Evolutionary conservation across 2,888 invertebrate species (phyloP).

Genomic region (Timema podura): DNA sequence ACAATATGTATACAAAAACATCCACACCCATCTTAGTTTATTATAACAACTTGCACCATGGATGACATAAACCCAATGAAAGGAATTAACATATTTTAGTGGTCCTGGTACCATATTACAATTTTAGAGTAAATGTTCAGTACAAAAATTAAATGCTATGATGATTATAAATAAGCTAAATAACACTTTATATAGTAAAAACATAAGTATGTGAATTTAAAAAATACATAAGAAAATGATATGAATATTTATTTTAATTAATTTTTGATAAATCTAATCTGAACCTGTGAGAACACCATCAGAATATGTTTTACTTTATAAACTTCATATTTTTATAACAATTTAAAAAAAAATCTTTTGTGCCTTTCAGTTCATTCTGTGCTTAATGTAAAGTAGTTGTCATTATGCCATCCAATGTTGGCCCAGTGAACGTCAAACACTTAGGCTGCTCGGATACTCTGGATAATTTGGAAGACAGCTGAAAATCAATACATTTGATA

Average conservation of each 20-base stretch:
- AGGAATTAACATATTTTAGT: too few species aligned
- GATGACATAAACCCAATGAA: too few species aligned
- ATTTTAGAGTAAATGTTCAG: background rate
- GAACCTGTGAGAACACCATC: background rate
- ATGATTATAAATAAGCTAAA: background rate
- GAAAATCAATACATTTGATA: conserved; percentile 40
- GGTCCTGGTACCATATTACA: too few species aligned
- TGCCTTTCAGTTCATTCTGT: conserved; percentile 1
- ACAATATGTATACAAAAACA: conserved; percentile 14
- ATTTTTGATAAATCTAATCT: conserved; percentile 3
- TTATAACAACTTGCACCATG: background rate
- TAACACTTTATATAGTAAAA: background rate
- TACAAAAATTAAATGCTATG: background rate
- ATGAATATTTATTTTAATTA: conserved; percentile 1
- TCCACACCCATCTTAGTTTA: background rate
- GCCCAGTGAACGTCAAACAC: background rate
- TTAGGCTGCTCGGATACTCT: conserved; percentile 87
- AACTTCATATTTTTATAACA: conserved; percentile 4
- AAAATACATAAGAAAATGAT: conserved; percentile 12
- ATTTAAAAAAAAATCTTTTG: background rate
- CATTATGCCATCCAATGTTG: background rate
- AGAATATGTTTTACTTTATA: background rate
- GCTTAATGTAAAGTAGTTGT: background rate
- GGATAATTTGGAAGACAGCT: conserved; percentile 97
- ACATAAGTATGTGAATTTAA: background rate